Evolutionary conservation across 2,113 vertebrate genomes (phyloP).

Genomic region (Eretmochelys imbricata): DNA sequence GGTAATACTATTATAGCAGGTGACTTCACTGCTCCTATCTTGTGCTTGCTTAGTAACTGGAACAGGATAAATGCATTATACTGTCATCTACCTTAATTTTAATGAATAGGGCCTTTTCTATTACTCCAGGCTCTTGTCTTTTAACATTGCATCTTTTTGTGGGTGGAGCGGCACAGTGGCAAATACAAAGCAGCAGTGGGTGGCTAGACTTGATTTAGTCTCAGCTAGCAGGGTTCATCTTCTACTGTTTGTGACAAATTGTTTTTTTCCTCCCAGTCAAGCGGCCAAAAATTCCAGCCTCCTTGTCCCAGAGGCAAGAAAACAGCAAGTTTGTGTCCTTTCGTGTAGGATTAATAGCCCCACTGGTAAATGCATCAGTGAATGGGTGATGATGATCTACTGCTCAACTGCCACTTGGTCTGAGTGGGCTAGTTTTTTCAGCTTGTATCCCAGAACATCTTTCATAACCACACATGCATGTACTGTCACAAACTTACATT

Average conservation of each 20-base stretch:
- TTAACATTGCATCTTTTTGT: background rate
- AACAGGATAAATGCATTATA: background rate
- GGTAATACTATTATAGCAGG: background rate
- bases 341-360: constrained; percentile 9
- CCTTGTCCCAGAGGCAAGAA: constrained; percentile 51
- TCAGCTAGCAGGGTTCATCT: constrained; percentile 24
- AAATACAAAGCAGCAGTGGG: constrained; percentile 16
- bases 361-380: background rate
- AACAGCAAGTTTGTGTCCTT: constrained; percentile 47
- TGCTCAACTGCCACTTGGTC: background rate
- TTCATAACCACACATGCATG: constrained; percentile 29
- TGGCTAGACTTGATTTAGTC: constrained; percentile 66
- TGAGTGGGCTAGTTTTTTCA: background rate
- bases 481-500: constrained; percentile 1
- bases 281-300: constrained; percentile 35
- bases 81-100: background rate
- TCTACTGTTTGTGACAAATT: constrained; percentile 45
- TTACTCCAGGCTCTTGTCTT: background rate
- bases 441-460: background rate
- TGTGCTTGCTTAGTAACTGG: background rate
- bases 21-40: background rate
- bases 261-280: background rate
- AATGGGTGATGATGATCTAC: constrained; percentile 52
- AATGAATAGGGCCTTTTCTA: rapidly evolving
- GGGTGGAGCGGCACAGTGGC: background rate